Base-by-base conservation (phyloP, 2,888 invertebrate genomes). In the Cantharis lateralis region DNA sequence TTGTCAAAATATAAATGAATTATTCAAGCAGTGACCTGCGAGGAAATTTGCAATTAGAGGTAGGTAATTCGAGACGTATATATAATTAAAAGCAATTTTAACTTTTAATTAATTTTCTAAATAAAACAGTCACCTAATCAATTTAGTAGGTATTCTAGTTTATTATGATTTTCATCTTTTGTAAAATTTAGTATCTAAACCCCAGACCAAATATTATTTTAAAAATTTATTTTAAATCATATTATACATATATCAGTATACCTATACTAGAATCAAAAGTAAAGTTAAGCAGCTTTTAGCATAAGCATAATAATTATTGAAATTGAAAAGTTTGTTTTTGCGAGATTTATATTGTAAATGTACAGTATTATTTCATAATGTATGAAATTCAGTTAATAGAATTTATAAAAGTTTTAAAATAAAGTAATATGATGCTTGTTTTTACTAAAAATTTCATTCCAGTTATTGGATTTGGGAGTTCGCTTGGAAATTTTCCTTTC, bases 391-490 rank as follows among this genome's bases (percentile, higher is more conserved):
- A 48, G 5, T 48, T 48, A 48, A 48, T 5, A 48, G 48, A 1
- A 48, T n/a, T 48, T n/a, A n/a, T 48, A 63, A 24, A 10, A 20
- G 64, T 3, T 66, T 66, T 20, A 16, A 13, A 66, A 15, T 64
- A n/a, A 18, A 48, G 3, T 5, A n/a, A n/a, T 48, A 2, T 7
- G n/a, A 0, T 20, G 5, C 13, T 64, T 64, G 15, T 18, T 64
- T 13, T 4, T 7, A 48, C 2, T 71, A 15, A 70, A 62, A 10
- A 64, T 64, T 61, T 71, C 68, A 32, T 73, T 66, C 15, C 62
- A 79, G 79, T 64, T 79, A 66, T 72, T 72, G n/a, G 75, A 79
- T 64, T 73, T 77, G 71, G 71, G 68, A n/a, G 77, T 26, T 9
- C 75, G 75, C 10, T 62, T 79, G 68, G 77, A 69, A 24, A 28